Conservation (phyloP, 2,888 invertebrate species). For the Thereva unica region DNA sequence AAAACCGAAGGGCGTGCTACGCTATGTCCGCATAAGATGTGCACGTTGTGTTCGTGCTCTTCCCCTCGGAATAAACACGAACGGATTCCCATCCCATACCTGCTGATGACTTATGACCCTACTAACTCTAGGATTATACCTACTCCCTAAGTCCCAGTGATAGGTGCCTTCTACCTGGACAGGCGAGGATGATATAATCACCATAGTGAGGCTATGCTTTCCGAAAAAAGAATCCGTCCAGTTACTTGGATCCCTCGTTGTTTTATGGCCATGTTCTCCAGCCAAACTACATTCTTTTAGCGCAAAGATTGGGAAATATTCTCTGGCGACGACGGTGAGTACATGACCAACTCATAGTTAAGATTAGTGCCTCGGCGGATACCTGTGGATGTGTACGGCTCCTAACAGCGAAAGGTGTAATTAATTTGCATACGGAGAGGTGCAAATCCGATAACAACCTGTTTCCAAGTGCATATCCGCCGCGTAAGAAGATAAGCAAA, state of each 20-base stretch:
- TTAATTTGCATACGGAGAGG: conserved; percentile 40
- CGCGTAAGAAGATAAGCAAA: conserved; percentile 19
- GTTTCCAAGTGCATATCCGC: conserved; percentile 20
- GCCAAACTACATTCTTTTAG: too few relatives aligned
- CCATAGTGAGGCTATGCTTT: too few relatives aligned
- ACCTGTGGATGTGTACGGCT: too few relatives aligned
- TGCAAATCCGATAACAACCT: conserved; percentile 40
- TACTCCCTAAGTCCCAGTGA: neutral
- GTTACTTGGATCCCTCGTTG: too few relatives aligned
- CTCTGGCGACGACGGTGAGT: too few relatives aligned
- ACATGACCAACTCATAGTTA: too few relatives aligned
- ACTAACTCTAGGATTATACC: conserved; percentile 15
- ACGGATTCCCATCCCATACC: conserved; percentile 4
- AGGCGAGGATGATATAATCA: too few relatives aligned
- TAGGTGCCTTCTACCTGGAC: too few relatives aligned
- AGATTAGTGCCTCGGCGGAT: too few relatives aligned
- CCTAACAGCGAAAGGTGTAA: conserved; percentile 9
- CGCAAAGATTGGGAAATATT: too few relatives aligned
- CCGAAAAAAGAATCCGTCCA: too few relatives aligned
- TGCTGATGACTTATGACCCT: conserved; percentile 28
- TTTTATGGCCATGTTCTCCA: too few relatives aligned
- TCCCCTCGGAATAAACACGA: conserved; percentile 7
- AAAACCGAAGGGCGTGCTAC: conserved; percentile 29
- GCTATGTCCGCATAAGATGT: conserved; percentile 20
- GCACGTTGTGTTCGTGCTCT: neutral